Conservation (phyloP, 2,797 vertebrate genomes). For the Premnoplex brunnescens region DNA sequence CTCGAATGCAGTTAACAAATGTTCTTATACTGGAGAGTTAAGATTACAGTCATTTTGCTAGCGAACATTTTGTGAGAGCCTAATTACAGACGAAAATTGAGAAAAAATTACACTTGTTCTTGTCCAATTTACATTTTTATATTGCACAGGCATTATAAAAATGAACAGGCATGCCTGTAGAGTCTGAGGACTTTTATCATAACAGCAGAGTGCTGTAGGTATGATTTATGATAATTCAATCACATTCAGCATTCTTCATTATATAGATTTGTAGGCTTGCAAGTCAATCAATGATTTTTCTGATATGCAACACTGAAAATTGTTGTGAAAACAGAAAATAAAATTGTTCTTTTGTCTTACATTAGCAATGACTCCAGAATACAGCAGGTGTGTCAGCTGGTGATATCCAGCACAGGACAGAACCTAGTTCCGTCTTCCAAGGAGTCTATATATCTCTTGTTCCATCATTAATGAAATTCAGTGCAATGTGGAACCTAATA, state of each 20-base stretch:
- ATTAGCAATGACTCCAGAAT: background rate
- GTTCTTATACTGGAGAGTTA: background rate
- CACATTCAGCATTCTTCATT: background rate
- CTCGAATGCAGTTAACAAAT: background rate
- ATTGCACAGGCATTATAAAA: background rate
- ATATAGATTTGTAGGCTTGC: background rate
- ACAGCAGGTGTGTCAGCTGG: background rate
- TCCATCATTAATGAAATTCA: background rate
- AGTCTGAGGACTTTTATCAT: background rate
- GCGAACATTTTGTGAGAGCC: background rate
- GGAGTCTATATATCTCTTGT: background rate
- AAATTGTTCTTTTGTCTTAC: background rate
- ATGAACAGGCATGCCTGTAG: background rate
- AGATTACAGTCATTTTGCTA: background rate
- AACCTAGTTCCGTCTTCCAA: background rate
- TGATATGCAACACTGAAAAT: background rate
- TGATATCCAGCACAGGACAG: background rate
- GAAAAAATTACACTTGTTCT: background rate
- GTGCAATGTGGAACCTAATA: background rate
- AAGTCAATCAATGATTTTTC: background rate
- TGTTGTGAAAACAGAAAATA: background rate
- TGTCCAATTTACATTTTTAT: background rate
- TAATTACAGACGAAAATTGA: background rate
- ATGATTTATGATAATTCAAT: background rate
- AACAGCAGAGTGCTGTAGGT: background rate